phyloP scores from a whole-genome alignment of 2,797 vertebrate genomes.

The Avahi laniger region DNA sequence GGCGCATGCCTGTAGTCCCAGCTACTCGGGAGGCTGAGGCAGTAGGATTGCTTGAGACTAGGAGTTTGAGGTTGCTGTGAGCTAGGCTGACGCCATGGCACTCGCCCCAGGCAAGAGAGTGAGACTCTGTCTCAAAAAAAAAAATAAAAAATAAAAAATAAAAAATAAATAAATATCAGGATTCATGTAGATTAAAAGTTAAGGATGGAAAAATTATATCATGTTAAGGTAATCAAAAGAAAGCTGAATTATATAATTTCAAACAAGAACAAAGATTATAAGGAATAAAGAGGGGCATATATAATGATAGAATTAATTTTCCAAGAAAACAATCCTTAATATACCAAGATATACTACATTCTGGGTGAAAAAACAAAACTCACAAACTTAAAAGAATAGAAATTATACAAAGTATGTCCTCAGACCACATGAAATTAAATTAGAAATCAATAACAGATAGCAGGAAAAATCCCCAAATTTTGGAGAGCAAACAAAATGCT shows the following conservation, averaged over 20 bases:
- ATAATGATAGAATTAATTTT: background rate
- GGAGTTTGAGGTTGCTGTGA: too few relatives aligned
- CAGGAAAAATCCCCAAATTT: background rate
- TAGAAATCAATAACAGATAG: background rate
- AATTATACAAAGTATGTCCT: background rate
- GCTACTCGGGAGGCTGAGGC: too few relatives aligned
- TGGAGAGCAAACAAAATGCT: background rate
- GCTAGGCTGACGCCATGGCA: too few relatives aligned
- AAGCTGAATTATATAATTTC: background rate
- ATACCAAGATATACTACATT: background rate
- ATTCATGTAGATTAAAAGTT: background rate
- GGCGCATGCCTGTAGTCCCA: too few relatives aligned
- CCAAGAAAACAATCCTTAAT: background rate
- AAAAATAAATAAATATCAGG: too few relatives aligned
- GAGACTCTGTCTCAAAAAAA: too few relatives aligned
- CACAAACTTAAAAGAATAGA: background rate
- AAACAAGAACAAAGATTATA: background rate
- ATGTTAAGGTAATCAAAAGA: background rate
- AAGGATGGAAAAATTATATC: background rate
- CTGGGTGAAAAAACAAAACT: background rate
- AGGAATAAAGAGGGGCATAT: background rate
- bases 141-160: too few relatives aligned
- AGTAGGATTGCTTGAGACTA: too few relatives aligned
- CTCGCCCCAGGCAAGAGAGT: too few relatives aligned
- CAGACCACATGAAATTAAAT: background rate